phyloP scores from a whole-genome alignment of 2,113 vertebrate species.

The Pandion haliaetus region DNA sequence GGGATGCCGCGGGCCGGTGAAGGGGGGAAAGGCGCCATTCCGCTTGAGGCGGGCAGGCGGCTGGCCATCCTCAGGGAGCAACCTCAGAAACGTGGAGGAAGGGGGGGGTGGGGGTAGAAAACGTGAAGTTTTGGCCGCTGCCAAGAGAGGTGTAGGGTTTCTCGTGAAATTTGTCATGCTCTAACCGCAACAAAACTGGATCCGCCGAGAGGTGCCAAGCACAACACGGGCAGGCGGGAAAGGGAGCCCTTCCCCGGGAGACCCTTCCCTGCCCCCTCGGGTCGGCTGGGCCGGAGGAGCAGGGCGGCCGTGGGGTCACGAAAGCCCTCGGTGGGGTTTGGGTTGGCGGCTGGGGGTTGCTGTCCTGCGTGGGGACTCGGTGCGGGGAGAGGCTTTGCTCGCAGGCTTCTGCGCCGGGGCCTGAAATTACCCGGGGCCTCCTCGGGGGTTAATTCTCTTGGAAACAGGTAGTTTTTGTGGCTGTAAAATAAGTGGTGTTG shows the following conservation, averaged over 20 bases:
- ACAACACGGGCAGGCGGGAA: neutral
- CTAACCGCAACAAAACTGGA: neutral
- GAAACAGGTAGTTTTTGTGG: neutral
- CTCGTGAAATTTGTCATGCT: neutral
- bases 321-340: accelerated
- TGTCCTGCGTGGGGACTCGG: neutral
- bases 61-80: neutral
- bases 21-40: neutral
- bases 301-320: neutral
- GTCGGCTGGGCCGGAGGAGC: neutral
- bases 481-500: neutral
- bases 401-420: neutral
- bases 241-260: neutral
- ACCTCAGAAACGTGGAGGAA: neutral
- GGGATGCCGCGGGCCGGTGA: neutral
- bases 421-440: neutral
- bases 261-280: too few species aligned
- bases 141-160: neutral
- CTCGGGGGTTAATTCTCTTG: too few species aligned
- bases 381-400: neutral
- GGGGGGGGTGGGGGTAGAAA: neutral
- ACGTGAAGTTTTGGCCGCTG: slow-evolving; percentile 1
- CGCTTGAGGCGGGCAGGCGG: neutral
- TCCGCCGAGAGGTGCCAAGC: neutral
- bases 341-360: accelerated